A percentile compares a stretch with the other conserved stretches of the same genome.
Evolutionary conservation across 2,888 invertebrate genomes (phyloP).

Genomic region (Volucella zonaria): DNA sequence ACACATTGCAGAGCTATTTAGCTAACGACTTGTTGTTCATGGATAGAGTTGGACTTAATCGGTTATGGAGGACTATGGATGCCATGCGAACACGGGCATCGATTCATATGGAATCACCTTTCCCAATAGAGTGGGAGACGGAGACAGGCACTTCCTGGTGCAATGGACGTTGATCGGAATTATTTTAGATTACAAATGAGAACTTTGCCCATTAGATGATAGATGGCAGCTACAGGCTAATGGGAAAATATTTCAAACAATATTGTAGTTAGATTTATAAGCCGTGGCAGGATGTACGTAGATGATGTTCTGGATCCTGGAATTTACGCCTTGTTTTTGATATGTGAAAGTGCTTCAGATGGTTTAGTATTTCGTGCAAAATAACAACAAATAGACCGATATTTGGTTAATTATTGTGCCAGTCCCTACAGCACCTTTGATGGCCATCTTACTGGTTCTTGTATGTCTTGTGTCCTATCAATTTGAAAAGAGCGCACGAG

Average conservation of each 20-base stretch:
- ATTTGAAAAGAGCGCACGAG: too few relatives aligned
- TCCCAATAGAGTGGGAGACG: constrained; percentile 26
- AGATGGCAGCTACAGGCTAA: background rate
- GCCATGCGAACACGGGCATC: constrained; percentile 33
- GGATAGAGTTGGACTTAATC: constrained; percentile 50
- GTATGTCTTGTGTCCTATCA: too few relatives aligned
- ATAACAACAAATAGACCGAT: too few relatives aligned
- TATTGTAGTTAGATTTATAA: background rate
- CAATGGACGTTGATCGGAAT: constrained; percentile 56
- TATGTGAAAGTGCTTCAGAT: too few relatives aligned
- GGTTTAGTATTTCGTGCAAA: too few relatives aligned
- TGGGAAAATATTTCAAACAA: constrained; percentile 1
- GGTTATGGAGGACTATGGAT: constrained; percentile 52
- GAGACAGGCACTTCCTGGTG: constrained; percentile 63
- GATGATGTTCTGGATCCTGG: too few relatives aligned
- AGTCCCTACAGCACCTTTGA: too few relatives aligned
- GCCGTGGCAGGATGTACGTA: too few relatives aligned
- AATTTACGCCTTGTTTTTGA: too few relatives aligned
- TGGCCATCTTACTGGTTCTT: too few relatives aligned
- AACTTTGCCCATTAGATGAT: constrained; percentile 5
- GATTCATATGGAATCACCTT: constrained; percentile 40
- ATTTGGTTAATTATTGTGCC: too few relatives aligned
- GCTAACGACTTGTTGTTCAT: constrained; percentile 68
- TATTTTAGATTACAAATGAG: constrained; percentile 61
- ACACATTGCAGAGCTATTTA: constrained; percentile 66